Conservation (phyloP, 2,113 vertebrate genomes). For the Struthidea cinerea region DNA sequence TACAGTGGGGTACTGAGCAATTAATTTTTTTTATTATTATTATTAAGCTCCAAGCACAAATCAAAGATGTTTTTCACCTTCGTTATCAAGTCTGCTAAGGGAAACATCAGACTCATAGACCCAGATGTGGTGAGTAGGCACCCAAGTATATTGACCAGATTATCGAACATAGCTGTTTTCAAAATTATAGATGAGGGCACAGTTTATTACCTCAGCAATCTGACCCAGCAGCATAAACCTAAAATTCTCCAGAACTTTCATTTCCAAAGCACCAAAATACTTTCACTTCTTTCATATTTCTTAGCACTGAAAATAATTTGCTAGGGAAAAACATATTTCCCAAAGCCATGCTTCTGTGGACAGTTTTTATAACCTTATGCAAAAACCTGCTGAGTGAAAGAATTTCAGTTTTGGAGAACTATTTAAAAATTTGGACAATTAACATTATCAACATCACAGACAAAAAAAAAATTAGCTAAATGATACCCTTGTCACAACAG, state of each 20-base stretch:
- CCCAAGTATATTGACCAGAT: neutral
- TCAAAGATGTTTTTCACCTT: neutral
- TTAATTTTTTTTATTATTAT: accelerated
- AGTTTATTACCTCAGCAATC: neutral
- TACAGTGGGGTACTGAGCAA: neutral
- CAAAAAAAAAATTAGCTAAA: neutral
- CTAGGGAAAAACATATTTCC: neutral
- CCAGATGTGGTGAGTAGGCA: neutral
- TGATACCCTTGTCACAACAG: neutral
- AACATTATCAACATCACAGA: neutral
- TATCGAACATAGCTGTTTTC: neutral
- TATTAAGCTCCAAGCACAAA: neutral
- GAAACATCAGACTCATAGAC: neutral
- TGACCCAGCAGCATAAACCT: neutral
- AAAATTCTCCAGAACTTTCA: neutral
- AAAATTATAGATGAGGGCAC: neutral
- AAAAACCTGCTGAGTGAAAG: neutral
- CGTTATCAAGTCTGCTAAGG: neutral
- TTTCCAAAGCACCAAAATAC: neutral
- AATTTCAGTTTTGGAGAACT: neutral
- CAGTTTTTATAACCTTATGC: neutral
- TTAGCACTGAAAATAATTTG: neutral
- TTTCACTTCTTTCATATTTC: neutral
- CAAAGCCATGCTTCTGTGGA: neutral
- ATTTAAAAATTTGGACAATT: neutral